Evolutionary conservation across 1,140 invertebrate species (phyloP).

Genomic region (Trissolcus basalis): DNA sequence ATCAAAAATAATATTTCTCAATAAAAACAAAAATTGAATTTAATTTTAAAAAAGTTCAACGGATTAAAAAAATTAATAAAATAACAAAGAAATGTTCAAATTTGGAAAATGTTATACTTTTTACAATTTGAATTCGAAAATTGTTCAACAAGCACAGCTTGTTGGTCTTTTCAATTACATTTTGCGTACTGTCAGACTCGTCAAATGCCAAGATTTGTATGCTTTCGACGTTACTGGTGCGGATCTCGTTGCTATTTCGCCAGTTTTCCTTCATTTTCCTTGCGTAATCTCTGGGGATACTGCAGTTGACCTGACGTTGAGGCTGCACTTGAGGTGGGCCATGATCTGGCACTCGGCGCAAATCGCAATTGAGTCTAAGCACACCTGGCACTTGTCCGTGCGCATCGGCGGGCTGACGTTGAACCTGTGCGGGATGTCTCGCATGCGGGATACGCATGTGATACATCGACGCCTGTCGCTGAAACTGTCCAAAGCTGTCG

Average conservation of each 20-base stretch:
- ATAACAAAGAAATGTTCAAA: too few species aligned
- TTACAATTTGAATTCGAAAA: too few species aligned
- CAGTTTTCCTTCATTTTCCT: slow-evolving; percentile 77
- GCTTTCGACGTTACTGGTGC: slow-evolving; percentile 66
- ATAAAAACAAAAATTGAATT: too few species aligned
- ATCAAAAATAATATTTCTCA: too few species aligned
- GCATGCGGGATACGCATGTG: slow-evolving; percentile 81
- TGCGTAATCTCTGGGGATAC: slow-evolving; percentile 79
- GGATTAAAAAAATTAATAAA: too few species aligned
- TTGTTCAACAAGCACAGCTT: too few species aligned
- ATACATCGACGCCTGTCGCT: slow-evolving; percentile 73
- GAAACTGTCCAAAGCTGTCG: slow-evolving; percentile 4
- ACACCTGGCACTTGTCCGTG: slow-evolving; percentile 80
- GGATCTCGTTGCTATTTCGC: slow-evolving; percentile 66
- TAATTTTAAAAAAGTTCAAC: too few species aligned
- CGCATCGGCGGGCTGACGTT: slow-evolving; percentile 79
- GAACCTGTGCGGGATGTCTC: slow-evolving; percentile 82
- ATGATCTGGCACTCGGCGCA: slow-evolving; percentile 81
- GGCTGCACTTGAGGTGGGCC: slow-evolving; percentile 79
- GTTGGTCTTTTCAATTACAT: slow-evolving; percentile 43
- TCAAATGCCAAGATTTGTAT: slow-evolving; percentile 71
- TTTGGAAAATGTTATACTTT: too few species aligned
- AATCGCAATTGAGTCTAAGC: slow-evolving; percentile 79
- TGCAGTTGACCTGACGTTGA: slow-evolving; percentile 79
- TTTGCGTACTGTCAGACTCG: slow-evolving; percentile 65